A percentile compares a stretch with the other conserved stretches of the same genome.
Conservation (phyloP, 1,140 invertebrate species). For the Whitmania pigra region DNA sequence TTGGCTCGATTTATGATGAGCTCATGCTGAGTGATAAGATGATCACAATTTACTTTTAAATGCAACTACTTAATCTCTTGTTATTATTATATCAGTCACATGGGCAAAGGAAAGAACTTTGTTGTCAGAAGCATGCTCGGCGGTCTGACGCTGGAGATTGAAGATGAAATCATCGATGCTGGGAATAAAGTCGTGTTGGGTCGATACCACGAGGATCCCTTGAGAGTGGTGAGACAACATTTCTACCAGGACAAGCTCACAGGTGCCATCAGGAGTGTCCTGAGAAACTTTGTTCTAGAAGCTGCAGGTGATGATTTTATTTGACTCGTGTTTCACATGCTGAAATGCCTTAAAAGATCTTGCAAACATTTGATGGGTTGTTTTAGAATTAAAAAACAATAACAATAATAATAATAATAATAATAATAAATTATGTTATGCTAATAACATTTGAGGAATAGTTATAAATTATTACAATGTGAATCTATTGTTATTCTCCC, state of each 20-base stretch:
- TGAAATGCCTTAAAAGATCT: too few relatives aligned
- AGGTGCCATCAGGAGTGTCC: constrained; percentile 17
- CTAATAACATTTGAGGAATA: too few relatives aligned
- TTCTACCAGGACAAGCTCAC: constrained; percentile 18
- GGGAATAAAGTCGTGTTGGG: constrained; percentile 2
- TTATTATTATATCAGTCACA: constrained; percentile 6
- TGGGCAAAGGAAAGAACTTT: constrained; percentile 17
- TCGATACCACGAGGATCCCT: background rate
- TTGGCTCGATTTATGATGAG: too few relatives aligned
- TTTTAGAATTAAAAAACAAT: too few relatives aligned
- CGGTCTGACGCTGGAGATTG: constrained; percentile 4
- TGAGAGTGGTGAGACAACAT: background rate
- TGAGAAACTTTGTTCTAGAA: constrained; percentile 8
- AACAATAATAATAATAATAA: too few relatives aligned
- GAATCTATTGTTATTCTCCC: too few relatives aligned
- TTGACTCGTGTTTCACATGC: too few relatives aligned
- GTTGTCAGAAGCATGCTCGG: constrained; percentile 10
- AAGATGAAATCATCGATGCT: constrained; percentile 2
- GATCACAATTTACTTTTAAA: background rate
- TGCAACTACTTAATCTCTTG: background rate
- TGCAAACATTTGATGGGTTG: too few relatives aligned
- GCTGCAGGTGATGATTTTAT: background rate
- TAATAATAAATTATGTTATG: too few relatives aligned
- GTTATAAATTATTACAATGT: too few relatives aligned
- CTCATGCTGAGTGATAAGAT: too few relatives aligned